These are phyloP conservation scores for Lamellibrachia satsuma DNA, from an alignment of 2,888 invertebrate genomes.

Conservation along the genomic window DNA sequence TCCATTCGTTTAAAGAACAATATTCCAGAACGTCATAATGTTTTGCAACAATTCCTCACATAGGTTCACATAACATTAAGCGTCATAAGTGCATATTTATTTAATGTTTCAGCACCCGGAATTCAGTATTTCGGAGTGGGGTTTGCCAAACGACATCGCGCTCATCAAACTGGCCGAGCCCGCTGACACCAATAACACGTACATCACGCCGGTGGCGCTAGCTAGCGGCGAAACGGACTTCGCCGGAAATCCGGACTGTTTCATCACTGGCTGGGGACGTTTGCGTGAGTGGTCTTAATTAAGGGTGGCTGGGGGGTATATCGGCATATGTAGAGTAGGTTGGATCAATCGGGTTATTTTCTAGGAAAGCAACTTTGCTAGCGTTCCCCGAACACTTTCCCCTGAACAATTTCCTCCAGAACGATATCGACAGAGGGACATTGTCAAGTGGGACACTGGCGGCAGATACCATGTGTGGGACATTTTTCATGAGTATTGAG, in stretches of 20 bases:
- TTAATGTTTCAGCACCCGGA: background rate
- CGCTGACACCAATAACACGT: slow-evolving; percentile 26
- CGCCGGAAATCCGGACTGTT: slow-evolving; percentile 37
- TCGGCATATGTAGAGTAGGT: background rate
- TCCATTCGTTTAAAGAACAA: background rate
- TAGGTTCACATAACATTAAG: slow-evolving; percentile 23
- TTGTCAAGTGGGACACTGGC: no score
- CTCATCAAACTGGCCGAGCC: slow-evolving; percentile 31
- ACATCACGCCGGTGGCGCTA: slow-evolving; percentile 29
- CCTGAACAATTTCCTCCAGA: no score
- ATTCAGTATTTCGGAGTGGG: slow-evolving; percentile 18
- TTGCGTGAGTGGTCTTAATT: slow-evolving; percentile 3
- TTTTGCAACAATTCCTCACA: background rate
- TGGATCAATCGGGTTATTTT: no score
- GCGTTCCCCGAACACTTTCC: no score
- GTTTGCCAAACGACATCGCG: slow-evolving; percentile 38
- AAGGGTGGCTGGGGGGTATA: background rate
- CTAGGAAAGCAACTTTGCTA: no score
- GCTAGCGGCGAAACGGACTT: slow-evolving; percentile 29
- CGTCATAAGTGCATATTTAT: background rate
- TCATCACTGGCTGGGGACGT: slow-evolving; percentile 40
- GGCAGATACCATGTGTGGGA: no score
- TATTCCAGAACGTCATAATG: background rate
- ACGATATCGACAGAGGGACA: no score
- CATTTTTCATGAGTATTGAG: no score